phyloP scores from a whole-genome alignment of 2,113 vertebrate genomes.

The Leptosomus discolor region DNA sequence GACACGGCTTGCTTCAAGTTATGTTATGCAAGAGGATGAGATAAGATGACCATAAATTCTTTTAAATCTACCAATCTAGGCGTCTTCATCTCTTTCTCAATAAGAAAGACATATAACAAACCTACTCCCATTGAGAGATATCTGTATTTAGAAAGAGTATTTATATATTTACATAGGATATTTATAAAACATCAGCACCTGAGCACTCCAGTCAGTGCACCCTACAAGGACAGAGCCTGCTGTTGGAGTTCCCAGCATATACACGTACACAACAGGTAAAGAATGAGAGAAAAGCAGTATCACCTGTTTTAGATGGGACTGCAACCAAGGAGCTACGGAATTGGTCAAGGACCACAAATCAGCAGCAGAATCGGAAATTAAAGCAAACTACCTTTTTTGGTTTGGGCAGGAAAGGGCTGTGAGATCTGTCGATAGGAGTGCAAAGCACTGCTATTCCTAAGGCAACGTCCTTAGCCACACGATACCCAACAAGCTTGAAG shows the following conservation, averaged over 20 bases:
- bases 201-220: not conserved
- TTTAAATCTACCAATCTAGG: not conserved
- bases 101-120: not conserved
- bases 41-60: not conserved
- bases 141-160: rapidly evolving
- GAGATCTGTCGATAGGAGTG: not conserved
- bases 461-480: not conserved
- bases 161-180: not conserved
- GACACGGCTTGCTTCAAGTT: not conserved
- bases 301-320: not conserved
- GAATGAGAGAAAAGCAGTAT: not conserved
- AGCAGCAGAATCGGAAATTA: not conserved
- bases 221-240: not conserved
- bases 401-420: not conserved
- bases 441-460: not conserved
- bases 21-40: not conserved
- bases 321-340: not conserved
- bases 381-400: not conserved
- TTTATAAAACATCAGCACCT: not conserved
- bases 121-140: not conserved
- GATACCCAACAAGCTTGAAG: not conserved
- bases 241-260: not conserved
- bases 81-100: not conserved
- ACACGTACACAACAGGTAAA: rapidly evolving
- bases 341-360: not conserved